Evolutionary conservation across 2,797 vertebrate genomes (phyloP).

Genomic region (Phataginus tricuspis): DNA sequence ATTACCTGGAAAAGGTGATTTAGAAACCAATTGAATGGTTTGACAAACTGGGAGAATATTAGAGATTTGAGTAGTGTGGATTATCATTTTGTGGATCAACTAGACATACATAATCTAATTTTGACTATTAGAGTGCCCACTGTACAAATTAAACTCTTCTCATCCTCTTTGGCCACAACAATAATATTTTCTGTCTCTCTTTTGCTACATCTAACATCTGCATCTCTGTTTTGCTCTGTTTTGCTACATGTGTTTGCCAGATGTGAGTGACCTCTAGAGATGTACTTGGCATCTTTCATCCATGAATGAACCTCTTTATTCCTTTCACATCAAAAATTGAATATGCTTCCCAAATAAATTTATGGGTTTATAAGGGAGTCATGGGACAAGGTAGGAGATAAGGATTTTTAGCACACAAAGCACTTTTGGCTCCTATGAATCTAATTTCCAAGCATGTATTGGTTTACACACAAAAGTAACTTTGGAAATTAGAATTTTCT

Average conservation of each 20-base stretch:
- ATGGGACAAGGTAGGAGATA: neutral
- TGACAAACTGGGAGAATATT: neutral
- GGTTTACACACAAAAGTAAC: neutral
- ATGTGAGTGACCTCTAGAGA: no score
- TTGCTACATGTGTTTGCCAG: neutral
- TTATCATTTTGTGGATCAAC: neutral
- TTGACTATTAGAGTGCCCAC: neutral
- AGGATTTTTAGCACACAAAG: neutral
- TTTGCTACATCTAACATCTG: neutral
- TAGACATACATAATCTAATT: neutral
- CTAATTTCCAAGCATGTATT: neutral
- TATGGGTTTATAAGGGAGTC: neutral
- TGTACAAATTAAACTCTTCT: neutral
- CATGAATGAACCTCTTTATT: neutral
- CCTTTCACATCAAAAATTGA: neutral
- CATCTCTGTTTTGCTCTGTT: constrained; percentile 27
- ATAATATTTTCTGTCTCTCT: neutral
- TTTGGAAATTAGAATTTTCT: constrained; percentile 20
- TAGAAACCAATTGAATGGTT: neutral
- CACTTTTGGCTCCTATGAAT: neutral
- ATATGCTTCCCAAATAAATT: neutral
- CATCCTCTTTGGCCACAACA: neutral
- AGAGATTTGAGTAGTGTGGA: neutral
- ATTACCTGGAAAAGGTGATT: neutral
- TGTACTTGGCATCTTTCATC: no score